phyloP scores from a whole-genome alignment of 2,888 invertebrate species.

The Lordiphosa fenestrarum region DNA sequence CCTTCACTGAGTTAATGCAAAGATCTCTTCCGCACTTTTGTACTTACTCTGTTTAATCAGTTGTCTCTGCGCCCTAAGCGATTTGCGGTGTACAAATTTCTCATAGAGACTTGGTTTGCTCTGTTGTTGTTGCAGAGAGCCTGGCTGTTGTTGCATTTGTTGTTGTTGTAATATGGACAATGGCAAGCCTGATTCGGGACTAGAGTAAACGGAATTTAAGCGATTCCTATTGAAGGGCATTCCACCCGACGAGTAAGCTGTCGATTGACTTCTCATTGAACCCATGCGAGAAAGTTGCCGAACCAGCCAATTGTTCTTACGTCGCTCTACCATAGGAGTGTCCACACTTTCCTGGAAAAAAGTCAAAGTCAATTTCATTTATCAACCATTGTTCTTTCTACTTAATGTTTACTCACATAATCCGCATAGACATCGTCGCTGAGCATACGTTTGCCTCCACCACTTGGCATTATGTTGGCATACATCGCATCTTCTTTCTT shows the following conservation, averaged over 20 bases:
- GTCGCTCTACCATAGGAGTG: constrained; percentile 90
- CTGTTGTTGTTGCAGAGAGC: constrained; percentile 45
- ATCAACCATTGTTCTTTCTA: neutral
- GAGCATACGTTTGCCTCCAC: constrained; percentile 82
- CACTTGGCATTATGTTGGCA: constrained; percentile 86
- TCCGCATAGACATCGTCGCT: constrained; percentile 93
- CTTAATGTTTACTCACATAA: constrained; percentile 85
- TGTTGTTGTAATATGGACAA: constrained; percentile 75
- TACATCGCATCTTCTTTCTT: constrained; percentile 92
- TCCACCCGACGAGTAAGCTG: constrained; percentile 89
- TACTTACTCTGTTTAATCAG: constrained; percentile 85
- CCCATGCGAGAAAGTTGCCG: constrained; percentile 93
- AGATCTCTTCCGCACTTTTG: too few species aligned
- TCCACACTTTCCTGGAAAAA: constrained; percentile 92
- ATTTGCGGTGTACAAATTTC: constrained; percentile 89
- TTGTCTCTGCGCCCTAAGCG: constrained; percentile 80
- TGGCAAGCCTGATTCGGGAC: constrained; percentile 83
- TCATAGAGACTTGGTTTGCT: constrained; percentile 91
- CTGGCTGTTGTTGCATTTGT: constrained; percentile 63
- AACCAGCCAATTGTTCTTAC: constrained; percentile 92
- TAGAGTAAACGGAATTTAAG: constrained; percentile 88
- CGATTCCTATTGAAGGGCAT: constrained; percentile 87
- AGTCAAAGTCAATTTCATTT: neutral
- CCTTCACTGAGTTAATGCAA: too few species aligned
- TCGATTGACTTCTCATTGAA: constrained; percentile 91